Base-by-base conservation (phyloP, 2,797 vertebrate species). In the Siniperca undulata region DNA sequence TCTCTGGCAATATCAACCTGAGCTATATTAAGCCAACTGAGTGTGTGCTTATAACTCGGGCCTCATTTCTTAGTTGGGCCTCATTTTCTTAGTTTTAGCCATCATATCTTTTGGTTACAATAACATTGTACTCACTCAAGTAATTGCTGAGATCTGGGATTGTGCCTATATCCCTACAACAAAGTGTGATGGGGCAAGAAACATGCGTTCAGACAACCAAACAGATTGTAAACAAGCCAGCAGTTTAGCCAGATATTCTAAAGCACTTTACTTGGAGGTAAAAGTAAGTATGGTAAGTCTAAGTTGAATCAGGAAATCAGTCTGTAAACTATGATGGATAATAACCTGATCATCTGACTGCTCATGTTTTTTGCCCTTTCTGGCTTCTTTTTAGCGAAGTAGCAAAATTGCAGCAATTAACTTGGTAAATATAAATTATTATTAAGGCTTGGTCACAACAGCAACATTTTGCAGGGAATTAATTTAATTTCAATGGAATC, bases 11-110 rank as follows among this genome's bases (percentile, higher is more conserved):
- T 40, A 24, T 50, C 62, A 72, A 46, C 78, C 52, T 52, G n/a
- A 78, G 67, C 81, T 77, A 60, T 38, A 60, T 48, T 11, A 53
- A 56, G 76, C 24, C 20, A 22, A 1, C 44, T 24, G 17, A 67
- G 67, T 10, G 34, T 55, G 40, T n/a, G 60, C 20, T 73, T 44
- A 64, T 12, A 64, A 59, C 12, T 2, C 40, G 17, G 30, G 22
- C 30, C 1, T 72, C n/a, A 34, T 24, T 67, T 27, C 30, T 30
- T 30, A 30, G 30, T 2, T 46, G 17, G 30, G 22, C 30, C 1
- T 72, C n/a, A 34, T 24, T 67, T 27, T 56, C 56, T 56, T n/a
- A 10, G 48, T 46, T 70, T 62, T 22, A 2, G 5, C 30, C 38
- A 19, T n/a, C 50, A 20, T 22, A 34, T 58, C 42, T 34, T 73